Conservation (phyloP, 2,113 vertebrate genomes). For the Microcebus murinus region DNA sequence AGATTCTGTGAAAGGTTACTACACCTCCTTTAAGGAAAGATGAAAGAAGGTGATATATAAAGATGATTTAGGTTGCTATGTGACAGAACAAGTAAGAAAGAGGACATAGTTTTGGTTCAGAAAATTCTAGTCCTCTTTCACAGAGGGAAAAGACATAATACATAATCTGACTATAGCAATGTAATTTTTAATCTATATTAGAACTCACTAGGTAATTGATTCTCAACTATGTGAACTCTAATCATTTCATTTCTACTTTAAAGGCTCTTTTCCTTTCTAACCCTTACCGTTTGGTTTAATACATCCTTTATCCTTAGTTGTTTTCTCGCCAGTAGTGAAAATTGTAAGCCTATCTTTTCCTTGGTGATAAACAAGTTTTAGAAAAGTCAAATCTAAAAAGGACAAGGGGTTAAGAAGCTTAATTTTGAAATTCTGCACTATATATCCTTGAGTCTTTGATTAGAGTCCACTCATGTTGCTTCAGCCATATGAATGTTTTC, state of each 20-base stretch:
- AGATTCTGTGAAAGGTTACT: not conserved
- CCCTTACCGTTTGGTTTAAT: not conserved
- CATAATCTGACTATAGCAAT: not conserved
- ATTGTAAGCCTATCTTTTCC: not conserved
- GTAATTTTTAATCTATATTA: not conserved
- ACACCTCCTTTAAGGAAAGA: not conserved
- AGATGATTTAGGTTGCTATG: not conserved
- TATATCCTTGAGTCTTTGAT: not conserved
- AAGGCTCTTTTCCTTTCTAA: not conserved
- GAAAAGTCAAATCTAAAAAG: not conserved
- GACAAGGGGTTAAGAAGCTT: not conserved
- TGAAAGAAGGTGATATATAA: not conserved
- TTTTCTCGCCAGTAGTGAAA: not conserved
- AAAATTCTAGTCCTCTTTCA: not conserved
- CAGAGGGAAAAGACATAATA: not conserved
- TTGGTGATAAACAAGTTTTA: not conserved
- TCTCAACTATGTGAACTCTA: not conserved
- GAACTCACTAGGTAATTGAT: not conserved
- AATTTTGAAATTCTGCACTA: not conserved
- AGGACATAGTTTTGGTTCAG: not conserved
- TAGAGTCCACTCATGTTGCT: not conserved
- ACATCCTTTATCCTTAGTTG: not conserved
- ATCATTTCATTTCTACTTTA: not conserved
- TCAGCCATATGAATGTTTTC: not conserved
- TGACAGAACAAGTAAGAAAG: not conserved